Percentiles rank a stretch among this genome's conserved stretches.
phyloP scores from a whole-genome alignment of 2,888 invertebrate genomes.

The Poecilus cupreus region DNA sequence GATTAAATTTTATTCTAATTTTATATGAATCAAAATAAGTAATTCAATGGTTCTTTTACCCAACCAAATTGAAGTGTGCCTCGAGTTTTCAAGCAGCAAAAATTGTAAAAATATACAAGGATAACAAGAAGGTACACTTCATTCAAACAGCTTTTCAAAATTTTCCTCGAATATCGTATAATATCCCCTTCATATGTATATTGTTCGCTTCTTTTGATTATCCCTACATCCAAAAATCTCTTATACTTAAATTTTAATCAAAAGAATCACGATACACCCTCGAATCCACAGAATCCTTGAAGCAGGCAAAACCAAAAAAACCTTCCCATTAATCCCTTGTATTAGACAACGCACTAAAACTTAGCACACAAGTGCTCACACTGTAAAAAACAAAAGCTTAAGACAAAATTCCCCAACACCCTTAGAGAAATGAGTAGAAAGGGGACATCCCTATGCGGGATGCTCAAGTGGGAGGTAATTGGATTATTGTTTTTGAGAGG shows the following conservation, averaged over 20 bases:
- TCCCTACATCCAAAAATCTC: constrained; percentile 11
- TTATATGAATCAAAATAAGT: no score
- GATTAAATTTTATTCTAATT: no score
- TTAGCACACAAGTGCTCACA: constrained; percentile 12
- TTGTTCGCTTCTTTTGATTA: background rate
- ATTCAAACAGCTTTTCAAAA: constrained; percentile 4
- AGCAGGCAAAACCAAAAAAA: background rate
- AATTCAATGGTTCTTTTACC: no score
- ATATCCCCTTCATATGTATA: background rate
- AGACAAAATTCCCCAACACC: background rate
- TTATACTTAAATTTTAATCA: constrained; percentile 28
- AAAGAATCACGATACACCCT: constrained; percentile 16
- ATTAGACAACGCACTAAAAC: constrained; percentile 17
- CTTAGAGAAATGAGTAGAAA: background rate
- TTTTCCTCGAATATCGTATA: background rate
- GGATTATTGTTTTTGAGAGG: constrained; percentile 65
- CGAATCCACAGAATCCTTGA: constrained; percentile 3
- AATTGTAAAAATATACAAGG: no score
- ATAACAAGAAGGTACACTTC: no score
- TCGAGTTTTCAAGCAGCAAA: no score
- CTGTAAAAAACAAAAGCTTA: constrained; percentile 14
- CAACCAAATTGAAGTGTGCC: no score
- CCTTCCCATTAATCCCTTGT: constrained; percentile 15
- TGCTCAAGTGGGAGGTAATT: constrained; percentile 64
- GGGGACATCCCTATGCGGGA: constrained; percentile 61